Evolutionary conservation across 2,888 invertebrate genomes (phyloP), one percentile per base, ranked within the genome.

Genomic region (Xestia ashworthii): DNA sequence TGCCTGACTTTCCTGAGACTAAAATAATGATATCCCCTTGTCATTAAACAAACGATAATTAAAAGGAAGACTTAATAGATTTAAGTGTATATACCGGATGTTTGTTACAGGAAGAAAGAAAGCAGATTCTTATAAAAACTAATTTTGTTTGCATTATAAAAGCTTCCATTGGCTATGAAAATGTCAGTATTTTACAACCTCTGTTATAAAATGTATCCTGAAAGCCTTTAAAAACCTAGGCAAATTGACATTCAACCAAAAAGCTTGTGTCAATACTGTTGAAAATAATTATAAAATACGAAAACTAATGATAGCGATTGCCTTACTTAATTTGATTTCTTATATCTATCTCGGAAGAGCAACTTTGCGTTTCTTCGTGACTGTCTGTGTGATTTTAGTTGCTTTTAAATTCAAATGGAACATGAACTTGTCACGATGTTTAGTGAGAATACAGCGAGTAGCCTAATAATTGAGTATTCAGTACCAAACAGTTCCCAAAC

Each of bases 31-130:
- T 22, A 58, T 69, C 19, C 12, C 19, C 1, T 62, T 11, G 25
- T 14, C 3, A 5, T n/a, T 78, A 32, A 32, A 41, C 1, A 25
- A 25, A 46, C 22, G 25, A 76, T 32, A 25, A 44, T 14, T 32
- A 67, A 44, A 55, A 58, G n/a, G 22, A 66, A 74, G 14, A 16
- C 1, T 65, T 44, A 65, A 44, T 66, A 44, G 6, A 22, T n/a
- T 44, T 64, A 55, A 65, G 41, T 32, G 41, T 22, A 14, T 12
- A 6, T 50, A 41, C 50, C 81, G 78, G 78, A 79, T 67, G 64
- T 50, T 41, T 5, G 25, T 50, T 50, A 5, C 19, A 50, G 48
- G 12, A 3, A 66, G 65, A 50, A 79, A 58, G 14, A 25, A 38
- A 53, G 22, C 38, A 66, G 8, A 50, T 66, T 66, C 65, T 73